Conservation (phyloP, 2,888 invertebrate species). For the Chromoteleia sp. region DNA sequence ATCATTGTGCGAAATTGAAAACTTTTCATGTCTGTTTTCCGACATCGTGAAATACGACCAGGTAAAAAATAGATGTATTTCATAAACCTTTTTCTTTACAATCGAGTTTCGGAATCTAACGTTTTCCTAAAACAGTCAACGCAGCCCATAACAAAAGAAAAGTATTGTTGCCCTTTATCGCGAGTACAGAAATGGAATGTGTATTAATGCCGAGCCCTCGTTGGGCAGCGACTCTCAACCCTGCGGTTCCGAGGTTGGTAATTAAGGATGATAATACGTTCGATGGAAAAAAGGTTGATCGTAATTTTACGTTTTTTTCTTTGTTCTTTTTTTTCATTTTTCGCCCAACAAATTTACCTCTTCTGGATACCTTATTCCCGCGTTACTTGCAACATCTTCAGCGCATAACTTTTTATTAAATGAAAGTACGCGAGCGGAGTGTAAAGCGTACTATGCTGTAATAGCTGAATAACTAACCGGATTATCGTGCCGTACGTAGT, state of each 20-base stretch:
- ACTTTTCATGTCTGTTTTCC: constrained; percentile 58
- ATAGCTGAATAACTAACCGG: constrained; percentile 65
- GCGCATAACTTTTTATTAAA: constrained; percentile 67
- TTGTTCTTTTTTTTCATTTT: no score
- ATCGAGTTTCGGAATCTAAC: constrained; percentile 23
- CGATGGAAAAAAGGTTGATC: constrained; percentile 1
- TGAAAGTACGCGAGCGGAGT: constrained; percentile 53
- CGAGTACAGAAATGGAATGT: neutral
- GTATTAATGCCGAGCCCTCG: neutral
- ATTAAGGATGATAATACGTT: neutral
- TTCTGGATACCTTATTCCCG: constrained; percentile 14
- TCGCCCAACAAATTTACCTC: no score
- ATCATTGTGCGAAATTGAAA: constrained; percentile 48
- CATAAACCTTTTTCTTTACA: constrained; percentile 33
- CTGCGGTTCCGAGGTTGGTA: no score
- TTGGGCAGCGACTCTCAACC: neutral
- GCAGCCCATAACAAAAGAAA: constrained; percentile 6
- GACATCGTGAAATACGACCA: constrained; percentile 52
- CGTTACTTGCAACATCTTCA: constrained; percentile 51
- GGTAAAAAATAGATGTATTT: constrained; percentile 36
- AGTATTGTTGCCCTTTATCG: constrained; percentile 4
- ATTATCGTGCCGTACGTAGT: constrained; percentile 64
- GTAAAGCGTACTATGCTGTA: constrained; percentile 54
- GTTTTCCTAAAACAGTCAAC: constrained; percentile 14
- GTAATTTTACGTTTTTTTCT: neutral